Percentiles rank a stretch among this genome's conserved stretches.
Evolutionary conservation across 2,888 invertebrate species (phyloP).

Genomic region (Lasioglossum marginatum): DNA sequence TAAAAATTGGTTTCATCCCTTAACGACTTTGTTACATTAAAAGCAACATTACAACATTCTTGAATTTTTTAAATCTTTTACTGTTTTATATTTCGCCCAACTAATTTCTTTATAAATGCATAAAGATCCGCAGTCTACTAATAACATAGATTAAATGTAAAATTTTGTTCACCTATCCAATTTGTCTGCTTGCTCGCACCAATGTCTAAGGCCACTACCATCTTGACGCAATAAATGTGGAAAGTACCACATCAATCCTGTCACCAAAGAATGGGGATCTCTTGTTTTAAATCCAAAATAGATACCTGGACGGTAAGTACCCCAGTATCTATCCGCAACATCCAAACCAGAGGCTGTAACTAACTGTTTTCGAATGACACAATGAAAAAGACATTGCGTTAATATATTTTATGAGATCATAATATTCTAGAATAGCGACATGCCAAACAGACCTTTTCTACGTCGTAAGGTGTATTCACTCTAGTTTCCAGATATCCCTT

Average conservation of each 20-base stretch:
- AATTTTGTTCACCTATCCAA: conserved; percentile 87
- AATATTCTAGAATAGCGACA: not conserved
- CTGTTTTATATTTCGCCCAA: no score
- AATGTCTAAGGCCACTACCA: conserved; percentile 93
- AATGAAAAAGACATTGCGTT: conserved; percentile 11
- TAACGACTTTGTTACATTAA: no score
- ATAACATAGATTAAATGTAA: not conserved
- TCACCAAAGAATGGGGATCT: conserved; percentile 94
- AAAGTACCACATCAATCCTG: conserved; percentile 99
- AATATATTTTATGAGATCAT: conserved; percentile 15
- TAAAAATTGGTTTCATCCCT: no score
- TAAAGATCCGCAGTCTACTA: no score
- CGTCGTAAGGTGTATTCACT: conserved; percentile 93
- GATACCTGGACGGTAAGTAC: conserved; percentile 94
- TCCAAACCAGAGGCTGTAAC: conserved; percentile 89
- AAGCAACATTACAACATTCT: no score
- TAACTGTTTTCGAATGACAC: conserved; percentile 85
- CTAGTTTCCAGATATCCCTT: conserved; percentile 94
- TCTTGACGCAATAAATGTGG: conserved; percentile 88
- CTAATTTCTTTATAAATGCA: no score
- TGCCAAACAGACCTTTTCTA: conserved; percentile 87
- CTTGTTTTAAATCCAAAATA: conserved; percentile 97
- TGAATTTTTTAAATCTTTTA: no score
- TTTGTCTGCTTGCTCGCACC: conserved; percentile 96
- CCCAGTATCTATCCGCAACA: conserved; percentile 95